Evolutionary conservation across 2,888 invertebrate species (phyloP), one percentile per base, ranked within the genome.

Genomic region (Troglohyphantes excavatus): DNA sequence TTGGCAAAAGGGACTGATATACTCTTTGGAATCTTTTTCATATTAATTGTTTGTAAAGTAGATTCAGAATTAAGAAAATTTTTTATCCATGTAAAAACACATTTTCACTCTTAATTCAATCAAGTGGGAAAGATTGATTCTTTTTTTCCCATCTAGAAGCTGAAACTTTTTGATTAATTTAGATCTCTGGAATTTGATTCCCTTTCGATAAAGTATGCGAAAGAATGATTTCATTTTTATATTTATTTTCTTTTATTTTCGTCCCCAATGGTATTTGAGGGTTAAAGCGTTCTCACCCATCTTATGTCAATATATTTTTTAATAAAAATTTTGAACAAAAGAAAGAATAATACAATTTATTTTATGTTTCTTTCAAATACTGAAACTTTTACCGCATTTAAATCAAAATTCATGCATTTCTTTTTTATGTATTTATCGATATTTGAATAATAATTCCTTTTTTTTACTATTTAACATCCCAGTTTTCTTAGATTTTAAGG

Each of bases 91-190:
- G 19, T 65, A 65, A 75, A 61, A 82, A 70, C 29, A 39, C 39
- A 33, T 59, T 78, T 82, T 70, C 82, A 70, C 29, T 63, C 70
- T 72, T 86, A 86, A 86, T 86, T 86, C 79, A 86, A 86, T 79
- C 43, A 86, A 72, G 70, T 39, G 53, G 13, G 33, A 19, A 46
- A 79, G 78, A 86, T 67, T 59, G 39, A n/a, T 39, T 73, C 11
- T 72, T 43, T 83, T 83, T 75, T 81, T 59, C 46, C 46, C 19
- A 19, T 33, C 53, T 19, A 27, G 75, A 63, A 78, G 63, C 39
- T 53, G 53, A 67, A 65, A 75, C 82, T 84, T 75, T 84, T 63
- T 75, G 72, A 75, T 75, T 84, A 84, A 67, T 75, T 78, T 46
- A 29, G 72, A 75, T 46, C 75, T 75, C 73, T 70, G 84, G 84